Evolutionary conservation across 2,113 vertebrate genomes (phyloP).

Genomic region (Thalassarche chlororhynchos): DNA sequence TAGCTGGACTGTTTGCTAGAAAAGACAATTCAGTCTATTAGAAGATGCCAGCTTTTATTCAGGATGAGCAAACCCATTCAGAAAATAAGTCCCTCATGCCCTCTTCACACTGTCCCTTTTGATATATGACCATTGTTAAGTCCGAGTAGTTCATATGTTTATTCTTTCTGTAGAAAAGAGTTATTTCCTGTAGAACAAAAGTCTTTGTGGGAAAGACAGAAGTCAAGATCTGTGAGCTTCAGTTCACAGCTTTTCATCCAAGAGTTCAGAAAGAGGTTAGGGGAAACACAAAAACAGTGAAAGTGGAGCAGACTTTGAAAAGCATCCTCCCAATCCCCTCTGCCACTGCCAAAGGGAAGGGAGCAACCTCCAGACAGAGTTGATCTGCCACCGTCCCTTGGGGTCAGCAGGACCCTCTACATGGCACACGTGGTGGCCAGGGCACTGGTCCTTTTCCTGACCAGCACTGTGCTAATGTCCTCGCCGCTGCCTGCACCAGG

Average conservation of each 20-base stretch:
- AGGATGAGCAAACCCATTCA: conserved; percentile 39
- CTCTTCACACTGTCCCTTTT: conserved; percentile 24
- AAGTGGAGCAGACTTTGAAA: neutral
- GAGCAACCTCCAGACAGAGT: neutral
- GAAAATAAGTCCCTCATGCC: neutral
- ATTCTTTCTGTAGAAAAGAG: neutral
- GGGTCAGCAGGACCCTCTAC: neutral
- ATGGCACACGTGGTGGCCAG: neutral
- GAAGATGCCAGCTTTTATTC: conserved; percentile 49
- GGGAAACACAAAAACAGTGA: neutral
- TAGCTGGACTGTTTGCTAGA: neutral
- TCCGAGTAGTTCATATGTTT: neutral
- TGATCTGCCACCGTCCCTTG: neutral
- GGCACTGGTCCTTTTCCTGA: neutral
- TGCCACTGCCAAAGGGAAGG: neutral
- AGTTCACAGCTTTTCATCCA: neutral
- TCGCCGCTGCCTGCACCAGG: neutral
- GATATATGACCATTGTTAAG: neutral
- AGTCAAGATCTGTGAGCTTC: neutral
- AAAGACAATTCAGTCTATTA: conserved; percentile 10
- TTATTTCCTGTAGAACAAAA: conserved; percentile 46
- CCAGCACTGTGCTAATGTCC: neutral
- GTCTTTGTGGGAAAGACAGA: neutral
- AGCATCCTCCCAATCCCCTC: neutral
- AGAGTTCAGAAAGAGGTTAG: neutral